Conservation (phyloP, 2,888 invertebrate genomes). For the Drosophila multiciliata region DNA sequence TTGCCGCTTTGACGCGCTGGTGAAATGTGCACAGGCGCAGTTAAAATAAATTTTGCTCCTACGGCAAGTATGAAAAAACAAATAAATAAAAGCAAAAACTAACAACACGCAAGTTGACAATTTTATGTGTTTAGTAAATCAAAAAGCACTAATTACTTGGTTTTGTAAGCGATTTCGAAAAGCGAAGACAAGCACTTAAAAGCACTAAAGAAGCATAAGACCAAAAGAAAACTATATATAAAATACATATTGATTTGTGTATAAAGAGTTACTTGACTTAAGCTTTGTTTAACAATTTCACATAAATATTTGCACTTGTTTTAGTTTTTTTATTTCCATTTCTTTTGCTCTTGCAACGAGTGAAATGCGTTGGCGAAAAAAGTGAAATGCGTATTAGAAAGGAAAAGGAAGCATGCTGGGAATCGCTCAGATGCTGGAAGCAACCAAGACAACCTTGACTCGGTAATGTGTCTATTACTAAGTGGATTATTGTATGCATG, state of each 20-base stretch:
- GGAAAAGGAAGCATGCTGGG: conserved; percentile 63
- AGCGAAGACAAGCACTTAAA: conserved; percentile 46
- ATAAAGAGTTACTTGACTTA: conserved; percentile 43
- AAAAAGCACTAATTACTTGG: conserved; percentile 80
- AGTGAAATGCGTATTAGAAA: conserved; percentile 78
- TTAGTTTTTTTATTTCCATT: conserved; percentile 12
- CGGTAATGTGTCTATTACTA: conserved; percentile 62
- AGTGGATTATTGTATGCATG: background rate
- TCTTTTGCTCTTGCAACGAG: conserved; percentile 20
- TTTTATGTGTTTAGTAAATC: conserved; percentile 82
- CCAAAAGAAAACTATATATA: conserved; percentile 12
- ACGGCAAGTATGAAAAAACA: conserved; percentile 20
- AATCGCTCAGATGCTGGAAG: conserved; percentile 30
- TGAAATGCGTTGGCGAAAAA: conserved; percentile 64
- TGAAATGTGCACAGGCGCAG: conserved; percentile 69
- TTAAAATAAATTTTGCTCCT: conserved; percentile 51
- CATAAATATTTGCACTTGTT: conserved; percentile 59
- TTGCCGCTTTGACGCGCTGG: conserved; percentile 42
- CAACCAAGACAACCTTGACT: conserved; percentile 71
- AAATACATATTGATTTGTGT: conserved; percentile 35
- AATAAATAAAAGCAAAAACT: conserved; percentile 11
- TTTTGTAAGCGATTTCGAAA: conserved; percentile 76
- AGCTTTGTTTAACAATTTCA: conserved; percentile 58
- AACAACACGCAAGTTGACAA: conserved; percentile 64
- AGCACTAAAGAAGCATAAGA: background rate